Evolutionary conservation across 2,888 invertebrate genomes (phyloP).

Genomic region (Eilema depressum): DNA sequence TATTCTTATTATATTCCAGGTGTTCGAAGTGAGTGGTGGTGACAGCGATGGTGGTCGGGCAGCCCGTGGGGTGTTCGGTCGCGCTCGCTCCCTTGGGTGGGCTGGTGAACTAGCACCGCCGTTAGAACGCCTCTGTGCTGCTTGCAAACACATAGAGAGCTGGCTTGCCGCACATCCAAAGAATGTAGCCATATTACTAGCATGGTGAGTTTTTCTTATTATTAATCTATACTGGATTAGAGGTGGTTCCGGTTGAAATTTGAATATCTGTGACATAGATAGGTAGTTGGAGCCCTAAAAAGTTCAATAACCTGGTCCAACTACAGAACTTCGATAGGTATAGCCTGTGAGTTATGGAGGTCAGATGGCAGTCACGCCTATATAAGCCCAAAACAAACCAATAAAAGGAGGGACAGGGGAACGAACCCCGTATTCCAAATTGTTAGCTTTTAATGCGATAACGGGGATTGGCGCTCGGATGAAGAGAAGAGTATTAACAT

Average conservation of each 20-base stretch:
- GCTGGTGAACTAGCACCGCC: slow-evolving; percentile 95
- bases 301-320: no score
- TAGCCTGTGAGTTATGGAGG: no score
- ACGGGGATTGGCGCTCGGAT: no score
- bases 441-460: no score
- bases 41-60: slow-evolving; percentile 88
- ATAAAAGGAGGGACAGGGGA: not conserved
- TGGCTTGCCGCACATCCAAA: slow-evolving; percentile 95
- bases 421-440: no score
- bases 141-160: slow-evolving; percentile 97
- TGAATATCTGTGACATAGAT: no score
- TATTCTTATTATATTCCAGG: slow-evolving; percentile 83
- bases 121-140: slow-evolving; percentile 94
- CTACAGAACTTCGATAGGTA: no score
- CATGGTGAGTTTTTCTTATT: slow-evolving; percentile 86
- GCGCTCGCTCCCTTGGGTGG: slow-evolving; percentile 94
- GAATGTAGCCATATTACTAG: slow-evolving; percentile 95
- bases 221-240: not conserved
- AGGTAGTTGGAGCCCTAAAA: no score
- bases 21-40: slow-evolving; percentile 93
- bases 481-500: no score
- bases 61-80: slow-evolving; percentile 89
- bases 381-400: not conserved
- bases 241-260: no score
- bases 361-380: no score